Evolutionary conservation across 2,888 invertebrate species (phyloP), one percentile per base, ranked within the genome.

Genomic region (Ashinkailepas kermadecensis): DNA sequence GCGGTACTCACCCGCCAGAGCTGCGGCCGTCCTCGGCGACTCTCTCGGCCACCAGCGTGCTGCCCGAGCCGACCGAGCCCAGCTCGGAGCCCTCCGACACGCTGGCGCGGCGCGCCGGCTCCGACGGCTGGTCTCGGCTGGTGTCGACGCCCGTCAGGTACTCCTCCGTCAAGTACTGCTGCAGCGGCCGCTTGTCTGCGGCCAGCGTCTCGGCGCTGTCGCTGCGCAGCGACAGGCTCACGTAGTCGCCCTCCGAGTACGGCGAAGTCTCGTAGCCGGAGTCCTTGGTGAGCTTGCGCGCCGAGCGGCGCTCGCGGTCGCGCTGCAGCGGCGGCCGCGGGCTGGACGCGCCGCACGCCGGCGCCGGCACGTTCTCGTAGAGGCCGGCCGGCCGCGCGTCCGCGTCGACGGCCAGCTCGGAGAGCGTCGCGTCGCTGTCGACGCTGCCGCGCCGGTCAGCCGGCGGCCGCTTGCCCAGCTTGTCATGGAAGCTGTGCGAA

Each of bases 271-370:
- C 86, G 83, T 86, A 86, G 23, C 86, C 86, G 15, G 86, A 86
- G 83, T 86, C 86, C 81, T 86, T 86, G n/a, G 86, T 86, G 64
- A 86, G 83, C 78, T 85, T 86, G 54, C 86, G 83, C 15, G 84
- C 83, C n/a, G 86, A 85, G 21, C 85, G 84, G 74, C 85, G 84
- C 79, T 85, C 84, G 74, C 83, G 82, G 25, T 85, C 85, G 54
- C 83, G 80, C 78, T 83, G 70, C 39, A 83, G 78, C 8, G 78
- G 67, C 12, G 8, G 15, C 23, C 64, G 65, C 25, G 23, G 11
- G 21, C n/a, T 6, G 25, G 18, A 39, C 10, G 8, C 18, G 62
- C 81, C 81, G 8, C 58, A 39, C 56, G 21, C 64, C 23, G 23
- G 62, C 62, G 81, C 80, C 12, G 81, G 70, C 54, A 81, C 59